These are phyloP conservation scores for Tenrec ecaudatus DNA, from an alignment of 2,113 vertebrate species.

Conservation along the genomic window DNA sequence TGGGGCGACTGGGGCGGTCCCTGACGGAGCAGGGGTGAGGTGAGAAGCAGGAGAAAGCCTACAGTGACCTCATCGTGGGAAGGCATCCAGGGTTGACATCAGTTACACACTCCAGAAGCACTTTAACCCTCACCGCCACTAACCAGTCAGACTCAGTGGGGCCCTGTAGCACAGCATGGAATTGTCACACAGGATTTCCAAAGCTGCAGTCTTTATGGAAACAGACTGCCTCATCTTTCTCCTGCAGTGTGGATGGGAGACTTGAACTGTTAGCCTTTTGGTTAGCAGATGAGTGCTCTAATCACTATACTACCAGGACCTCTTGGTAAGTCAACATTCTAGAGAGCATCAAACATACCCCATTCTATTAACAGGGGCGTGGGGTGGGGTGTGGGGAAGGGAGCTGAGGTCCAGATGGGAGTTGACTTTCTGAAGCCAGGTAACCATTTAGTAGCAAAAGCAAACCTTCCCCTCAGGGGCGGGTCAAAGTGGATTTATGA, in stretches of 20 bases:
- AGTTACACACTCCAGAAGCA: not conserved
- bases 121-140: not conserved
- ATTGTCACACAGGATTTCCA: not conserved
- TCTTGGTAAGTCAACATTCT: not conserved
- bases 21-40: not conserved
- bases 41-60: not conserved
- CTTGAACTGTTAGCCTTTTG: not conserved
- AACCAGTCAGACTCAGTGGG: not conserved
- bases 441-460: not conserved
- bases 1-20: too few species aligned
- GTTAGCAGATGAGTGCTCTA: not conserved
- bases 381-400: rapidly evolving
- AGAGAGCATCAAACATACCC: not conserved
- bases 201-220: not conserved
- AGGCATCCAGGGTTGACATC: not conserved
- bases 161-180: not conserved
- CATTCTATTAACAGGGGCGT: not conserved
- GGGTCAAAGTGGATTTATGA: not conserved
- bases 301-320: not conserved
- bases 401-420: not conserved
- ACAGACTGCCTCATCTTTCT: not conserved
- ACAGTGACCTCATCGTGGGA: not conserved
- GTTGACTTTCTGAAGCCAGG: slow-evolving; percentile 9
- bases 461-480: not conserved
- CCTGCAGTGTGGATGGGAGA: not conserved